Conservation (phyloP, 2,797 vertebrate species). For the Cirrhinus mrigala region DNA sequence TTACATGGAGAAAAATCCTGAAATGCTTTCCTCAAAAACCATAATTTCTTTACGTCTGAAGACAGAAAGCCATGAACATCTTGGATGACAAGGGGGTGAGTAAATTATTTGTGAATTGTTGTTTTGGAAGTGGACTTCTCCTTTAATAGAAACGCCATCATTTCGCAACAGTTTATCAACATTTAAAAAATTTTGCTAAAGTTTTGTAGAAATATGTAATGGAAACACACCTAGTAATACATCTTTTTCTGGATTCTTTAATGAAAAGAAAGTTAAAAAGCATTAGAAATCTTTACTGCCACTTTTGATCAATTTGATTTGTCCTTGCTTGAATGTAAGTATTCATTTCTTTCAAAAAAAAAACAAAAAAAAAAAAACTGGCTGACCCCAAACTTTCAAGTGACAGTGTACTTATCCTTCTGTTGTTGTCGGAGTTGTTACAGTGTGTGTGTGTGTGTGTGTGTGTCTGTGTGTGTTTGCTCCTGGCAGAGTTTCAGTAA, state of each 20-base stretch:
- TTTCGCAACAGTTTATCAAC: too few species aligned
- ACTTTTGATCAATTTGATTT: background rate
- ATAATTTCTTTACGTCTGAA: too few species aligned
- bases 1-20: too few species aligned
- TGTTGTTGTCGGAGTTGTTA: background rate
- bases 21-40: too few species aligned
- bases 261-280: background rate
- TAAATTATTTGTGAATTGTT: too few species aligned
- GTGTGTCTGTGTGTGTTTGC: constrained; percentile 24
- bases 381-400: background rate
- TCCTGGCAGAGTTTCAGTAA: constrained; percentile 83
- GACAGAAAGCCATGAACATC: too few species aligned
- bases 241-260: background rate
- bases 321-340: background rate
- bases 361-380: background rate
- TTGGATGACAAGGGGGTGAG: too few species aligned
- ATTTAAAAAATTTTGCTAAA: too few species aligned
- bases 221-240: too few species aligned
- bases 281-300: background rate
- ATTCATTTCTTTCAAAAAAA: background rate
- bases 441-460: constrained; percentile 1
- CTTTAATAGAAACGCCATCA: too few species aligned
- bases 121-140: too few species aligned
- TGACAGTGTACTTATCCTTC: background rate
- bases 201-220: too few species aligned